Evolutionary conservation across 37 sponge, comb jelly and placozoan genomes (phyloP).

Genomic region (Theonella swinhoei): DNA sequence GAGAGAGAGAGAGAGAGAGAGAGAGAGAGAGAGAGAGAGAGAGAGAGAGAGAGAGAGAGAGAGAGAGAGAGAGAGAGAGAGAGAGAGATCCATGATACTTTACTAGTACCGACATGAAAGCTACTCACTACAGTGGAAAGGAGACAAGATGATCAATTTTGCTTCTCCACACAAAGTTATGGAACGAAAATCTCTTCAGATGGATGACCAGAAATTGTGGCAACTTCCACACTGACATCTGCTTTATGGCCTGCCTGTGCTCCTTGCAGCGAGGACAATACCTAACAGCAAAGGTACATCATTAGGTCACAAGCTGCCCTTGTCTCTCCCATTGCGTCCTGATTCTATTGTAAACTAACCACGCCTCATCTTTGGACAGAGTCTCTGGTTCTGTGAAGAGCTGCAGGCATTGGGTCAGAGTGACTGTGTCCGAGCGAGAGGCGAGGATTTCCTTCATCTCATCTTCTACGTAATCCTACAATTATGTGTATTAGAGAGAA

Average conservation of each 20-base stretch:
- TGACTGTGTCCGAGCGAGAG: constrained; percentile 24
- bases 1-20: constrained; percentile 36
- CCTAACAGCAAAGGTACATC: constrained; percentile 47
- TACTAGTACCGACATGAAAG: neutral
- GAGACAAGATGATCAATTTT: constrained; percentile 75
- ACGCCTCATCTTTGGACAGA: constrained; percentile 75
- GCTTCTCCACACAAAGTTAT: constrained; percentile 50
- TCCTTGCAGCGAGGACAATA: constrained; percentile 92
- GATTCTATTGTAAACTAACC: constrained; percentile 49
- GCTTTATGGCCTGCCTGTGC: constrained; percentile 90
- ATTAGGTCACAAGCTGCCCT: neutral
- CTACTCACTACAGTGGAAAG: constrained; percentile 72
- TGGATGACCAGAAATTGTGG: constrained; percentile 89
- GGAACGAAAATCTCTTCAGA: constrained; percentile 89
- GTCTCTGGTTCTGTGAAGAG: constrained; percentile 89
- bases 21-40: constrained; percentile 14
- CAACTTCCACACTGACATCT: constrained; percentile 87
- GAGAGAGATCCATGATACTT: constrained; percentile 16
- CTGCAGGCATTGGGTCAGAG: constrained; percentile 73
- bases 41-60: constrained; percentile 31
- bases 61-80: constrained; percentile 45
- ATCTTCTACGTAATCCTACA: constrained; percentile 29
- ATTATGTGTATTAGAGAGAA: neutral
- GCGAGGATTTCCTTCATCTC: neutral
- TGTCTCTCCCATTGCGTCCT: neutral